Evolutionary conservation across 2,888 invertebrate genomes (phyloP).

Genomic region (Sussaba pulchella): DNA sequence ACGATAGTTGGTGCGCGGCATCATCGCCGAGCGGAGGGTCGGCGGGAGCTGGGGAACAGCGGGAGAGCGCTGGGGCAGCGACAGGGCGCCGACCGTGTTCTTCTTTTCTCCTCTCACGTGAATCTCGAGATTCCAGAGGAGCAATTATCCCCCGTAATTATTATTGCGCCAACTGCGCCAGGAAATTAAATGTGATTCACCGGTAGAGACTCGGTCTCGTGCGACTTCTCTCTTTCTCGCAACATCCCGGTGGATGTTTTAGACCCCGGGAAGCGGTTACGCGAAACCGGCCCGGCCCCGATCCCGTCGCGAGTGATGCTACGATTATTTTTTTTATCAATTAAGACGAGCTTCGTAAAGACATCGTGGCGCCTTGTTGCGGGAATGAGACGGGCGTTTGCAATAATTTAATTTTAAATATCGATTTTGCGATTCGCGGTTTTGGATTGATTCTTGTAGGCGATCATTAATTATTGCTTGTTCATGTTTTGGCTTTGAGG

Average conservation of each 20-base stretch:
- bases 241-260: neutral
- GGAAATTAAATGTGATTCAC: conserved; percentile 64
- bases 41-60: conserved; percentile 9
- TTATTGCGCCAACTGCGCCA: conserved; percentile 70
- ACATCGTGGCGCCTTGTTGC: conserved; percentile 17
- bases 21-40: neutral
- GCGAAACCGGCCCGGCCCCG: neutral
- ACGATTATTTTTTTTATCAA: conserved; percentile 19
- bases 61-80: conserved; percentile 6
- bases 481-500: too few species aligned
- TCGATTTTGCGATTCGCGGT: conserved; percentile 1
- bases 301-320: neutral
- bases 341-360: neutral
- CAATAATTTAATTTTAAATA: conserved; percentile 13
- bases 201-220: conserved; percentile 23
- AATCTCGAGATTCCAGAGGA: conserved; percentile 69
- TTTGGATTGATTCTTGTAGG: too few species aligned
- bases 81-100: conserved; percentile 13
- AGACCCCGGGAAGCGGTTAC: neutral
- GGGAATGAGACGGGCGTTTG: neutral
- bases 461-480: too few species aligned
- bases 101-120: conserved; percentile 64
- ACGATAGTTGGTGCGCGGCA: neutral
- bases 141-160: conserved; percentile 71
- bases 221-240: conserved; percentile 22